Base-by-base conservation (phyloP, 2,888 invertebrate genomes). In the Drosophila parthenogenetica region DNA sequence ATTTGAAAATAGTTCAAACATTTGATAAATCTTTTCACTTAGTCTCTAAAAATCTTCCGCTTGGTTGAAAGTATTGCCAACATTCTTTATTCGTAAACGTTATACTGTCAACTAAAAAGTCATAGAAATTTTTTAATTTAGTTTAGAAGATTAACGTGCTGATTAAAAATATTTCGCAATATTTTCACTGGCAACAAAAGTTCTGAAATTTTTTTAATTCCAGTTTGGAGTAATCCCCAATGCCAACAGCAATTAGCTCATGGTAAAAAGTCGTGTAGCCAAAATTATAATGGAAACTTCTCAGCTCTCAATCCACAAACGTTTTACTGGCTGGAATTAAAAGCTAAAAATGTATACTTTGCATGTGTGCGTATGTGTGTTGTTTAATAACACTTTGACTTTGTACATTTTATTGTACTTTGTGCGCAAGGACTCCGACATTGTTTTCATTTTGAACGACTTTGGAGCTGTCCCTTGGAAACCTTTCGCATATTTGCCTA, bases 401-500 rank as follows among this genome's bases (percentile, higher is more conserved):
- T 43, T 35, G 8, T 22, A 14, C 13, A 35, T 45, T 45, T 55
- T 35, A 32, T 32, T 42, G 49, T 50, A n/a, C 40, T 49, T 40
- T 32, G 37, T 46, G 17, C 25, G 5, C 2, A 32, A 48, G 5
- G 14, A 48, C 13, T 48, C 29, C 5, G 29, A 29, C 29, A 29
- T 29, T 29, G 35, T 35, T 35, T 35, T 42, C 11, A 5, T 16
- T 29, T n/a, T 39, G 39, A 49, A 25, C 14, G 16, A 35, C 43
- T 50, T 53, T 61, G 64, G 57, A 61, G 19, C 57, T 51, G 50
- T 42, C 35, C 39, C 61, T 45, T 55, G 59, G 22, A 58, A 70
- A 65, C 42, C 55, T 48, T 76, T 70, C 39, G 29, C 17, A 11
- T 42, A 29, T 25, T 29, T 37, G 37, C 14, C 17, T 17, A 48